Evolutionary conservation across 2,888 invertebrate species (phyloP).

Genomic region (Thecophora atra): DNA sequence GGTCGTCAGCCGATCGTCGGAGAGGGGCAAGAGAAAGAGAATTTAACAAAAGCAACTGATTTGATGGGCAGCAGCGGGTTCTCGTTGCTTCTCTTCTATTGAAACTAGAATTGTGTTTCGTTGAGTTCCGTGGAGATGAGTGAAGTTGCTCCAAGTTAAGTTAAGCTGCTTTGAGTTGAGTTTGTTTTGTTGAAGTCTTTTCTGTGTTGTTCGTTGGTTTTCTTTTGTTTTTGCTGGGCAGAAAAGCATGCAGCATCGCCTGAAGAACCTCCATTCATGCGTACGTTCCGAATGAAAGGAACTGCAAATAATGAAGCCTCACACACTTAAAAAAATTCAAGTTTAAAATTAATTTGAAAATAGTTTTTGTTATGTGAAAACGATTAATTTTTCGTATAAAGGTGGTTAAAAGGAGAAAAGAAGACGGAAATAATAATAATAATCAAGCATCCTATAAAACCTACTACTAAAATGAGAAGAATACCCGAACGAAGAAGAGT

Average conservation of each 20-base stretch:
- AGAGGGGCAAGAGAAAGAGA: too few relatives aligned
- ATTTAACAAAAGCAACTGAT: constrained; percentile 1
- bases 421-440: constrained; percentile 24
- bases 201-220: not conserved
- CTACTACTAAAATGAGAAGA: not conserved
- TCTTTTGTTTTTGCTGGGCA: not conserved
- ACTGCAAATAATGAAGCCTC: not conserved
- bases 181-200: too few relatives aligned
- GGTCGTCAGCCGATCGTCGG: not conserved
- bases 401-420: constrained; percentile 8
- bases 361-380: not conserved
- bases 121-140: constrained; percentile 11
- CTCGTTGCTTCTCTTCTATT: constrained; percentile 16
- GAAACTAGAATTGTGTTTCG: not conserved
- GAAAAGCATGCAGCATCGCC: not conserved
- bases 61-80: not conserved
- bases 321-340: not conserved
- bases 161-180: not conserved
- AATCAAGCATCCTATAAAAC: constrained; percentile 30
- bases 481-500: not conserved
- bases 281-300: not conserved
- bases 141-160: not conserved
- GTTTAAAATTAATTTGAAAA: not conserved
- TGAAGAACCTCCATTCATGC: constrained; percentile 8
- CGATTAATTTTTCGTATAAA: not conserved